A percentile compares a stretch with the other conserved stretches of the same genome.
phyloP scores from a whole-genome alignment of 30 jellyfish, hydroid and myxozoan genomes.

The Nemopilema nomurai region DNA sequence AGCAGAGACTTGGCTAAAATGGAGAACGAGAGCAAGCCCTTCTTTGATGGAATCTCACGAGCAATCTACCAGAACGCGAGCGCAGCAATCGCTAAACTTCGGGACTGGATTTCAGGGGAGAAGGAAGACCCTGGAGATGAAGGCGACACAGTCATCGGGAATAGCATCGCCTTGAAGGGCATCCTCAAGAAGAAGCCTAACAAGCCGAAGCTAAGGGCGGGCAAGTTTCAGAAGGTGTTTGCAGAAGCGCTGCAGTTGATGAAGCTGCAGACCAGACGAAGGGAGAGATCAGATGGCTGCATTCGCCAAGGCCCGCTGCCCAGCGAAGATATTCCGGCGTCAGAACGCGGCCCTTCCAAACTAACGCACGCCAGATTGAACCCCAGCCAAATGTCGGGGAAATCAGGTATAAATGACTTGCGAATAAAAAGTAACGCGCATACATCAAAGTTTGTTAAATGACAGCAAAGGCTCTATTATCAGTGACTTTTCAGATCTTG shows the following conservation, averaged over 20 bases:
- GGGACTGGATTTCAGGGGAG: slow-evolving; percentile 5
- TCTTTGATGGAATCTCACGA: not conserved
- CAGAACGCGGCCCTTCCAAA: slow-evolving; percentile 28
- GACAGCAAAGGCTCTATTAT: too few relatives aligned
- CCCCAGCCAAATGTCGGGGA: slow-evolving; percentile 1
- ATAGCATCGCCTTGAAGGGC: slow-evolving; percentile 30
- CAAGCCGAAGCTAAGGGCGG: not conserved
- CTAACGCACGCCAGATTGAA: slow-evolving; percentile 42
- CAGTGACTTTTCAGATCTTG: too few relatives aligned
- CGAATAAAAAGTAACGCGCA: not conserved
- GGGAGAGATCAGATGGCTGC: slow-evolving; percentile 6
- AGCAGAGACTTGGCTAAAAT: too few relatives aligned
- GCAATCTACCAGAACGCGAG: slow-evolving; percentile 18
- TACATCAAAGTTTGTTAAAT: too few relatives aligned
- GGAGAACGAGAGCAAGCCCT: not conserved
- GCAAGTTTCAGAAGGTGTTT: not conserved
- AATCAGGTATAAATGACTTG: not conserved
- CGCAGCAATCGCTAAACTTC: slow-evolving; percentile 16
- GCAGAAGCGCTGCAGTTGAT: not conserved
- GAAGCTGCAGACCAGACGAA: not conserved
- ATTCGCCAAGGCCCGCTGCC: slow-evolving; percentile 69
- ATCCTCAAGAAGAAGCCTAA: slow-evolving; percentile 16
- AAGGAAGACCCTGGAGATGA: not conserved
- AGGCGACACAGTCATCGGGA: slow-evolving; percentile 1
- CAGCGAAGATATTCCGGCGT: slow-evolving; percentile 27